A percentile compares a stretch with the other conserved stretches of the same genome.
These are phyloP conservation scores for Coracopsis vasa DNA, from an alignment of 2,113 vertebrate genomes.

Conservation along the genomic window DNA sequence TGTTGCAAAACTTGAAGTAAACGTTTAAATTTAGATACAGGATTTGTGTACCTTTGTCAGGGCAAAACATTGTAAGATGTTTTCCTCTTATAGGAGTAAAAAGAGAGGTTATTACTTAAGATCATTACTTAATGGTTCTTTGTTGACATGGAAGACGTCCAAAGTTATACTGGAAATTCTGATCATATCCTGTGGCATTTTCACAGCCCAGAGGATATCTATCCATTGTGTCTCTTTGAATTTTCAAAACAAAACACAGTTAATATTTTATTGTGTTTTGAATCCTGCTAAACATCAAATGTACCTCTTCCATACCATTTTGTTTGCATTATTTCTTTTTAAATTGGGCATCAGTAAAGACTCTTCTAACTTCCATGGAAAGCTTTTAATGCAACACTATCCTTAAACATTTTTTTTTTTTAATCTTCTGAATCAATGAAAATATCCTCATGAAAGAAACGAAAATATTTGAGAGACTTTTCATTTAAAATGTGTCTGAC, in stretches of 20 bases:
- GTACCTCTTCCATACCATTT: background rate
- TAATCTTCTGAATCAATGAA: background rate
- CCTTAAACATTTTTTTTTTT: background rate
- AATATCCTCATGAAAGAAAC: background rate
- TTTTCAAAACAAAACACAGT: constrained; percentile 20
- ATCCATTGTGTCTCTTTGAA: background rate
- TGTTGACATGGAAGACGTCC: background rate
- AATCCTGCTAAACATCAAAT: background rate
- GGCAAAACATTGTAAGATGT: background rate
- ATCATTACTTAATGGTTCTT: background rate
- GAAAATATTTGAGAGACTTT: background rate
- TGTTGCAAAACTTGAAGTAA: background rate
- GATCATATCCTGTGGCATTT: background rate
- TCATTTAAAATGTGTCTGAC: background rate
- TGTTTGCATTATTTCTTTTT: background rate
- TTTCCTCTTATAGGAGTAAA: background rate
- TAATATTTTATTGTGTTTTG: constrained; percentile 33
- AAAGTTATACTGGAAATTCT: background rate
- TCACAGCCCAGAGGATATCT: background rate
- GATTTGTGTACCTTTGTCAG: background rate
- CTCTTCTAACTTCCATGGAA: background rate
- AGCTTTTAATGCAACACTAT: background rate
- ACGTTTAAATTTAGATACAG: background rate
- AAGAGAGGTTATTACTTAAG: background rate
- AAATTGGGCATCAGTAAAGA: background rate